phyloP scores from a whole-genome alignment of 2,797 vertebrate genomes.

The Pempheris klunzingeri region DNA sequence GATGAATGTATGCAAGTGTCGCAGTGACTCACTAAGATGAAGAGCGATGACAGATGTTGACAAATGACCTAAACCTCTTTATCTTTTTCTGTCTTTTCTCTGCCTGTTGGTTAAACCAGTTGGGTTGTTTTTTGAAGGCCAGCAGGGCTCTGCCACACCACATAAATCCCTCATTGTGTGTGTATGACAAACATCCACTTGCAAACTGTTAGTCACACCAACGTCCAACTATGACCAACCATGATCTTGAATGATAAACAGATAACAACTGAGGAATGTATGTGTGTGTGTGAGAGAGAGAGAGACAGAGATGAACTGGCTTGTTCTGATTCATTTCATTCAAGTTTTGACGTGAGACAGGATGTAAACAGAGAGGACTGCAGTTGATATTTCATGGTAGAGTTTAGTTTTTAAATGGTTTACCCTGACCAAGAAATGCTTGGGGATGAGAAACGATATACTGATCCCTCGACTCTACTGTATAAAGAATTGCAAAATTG shows the following conservation, averaged over 20 bases:
- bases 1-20: conserved; percentile 17
- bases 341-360: conserved; percentile 31
- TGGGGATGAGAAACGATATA: conserved; percentile 16
- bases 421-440: conserved; percentile 14
- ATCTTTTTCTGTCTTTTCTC: conserved; percentile 11
- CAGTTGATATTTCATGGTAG: conserved; percentile 21
- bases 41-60: conserved; percentile 28
- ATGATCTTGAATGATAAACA: conserved; percentile 13
- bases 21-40: neutral
- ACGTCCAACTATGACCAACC: conserved; percentile 33
- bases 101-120: conserved; percentile 49
- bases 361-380: conserved; percentile 42
- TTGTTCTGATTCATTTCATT: conserved; percentile 18
- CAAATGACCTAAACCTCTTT: conserved; percentile 26
- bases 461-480: conserved; percentile 22
- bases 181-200: conserved; percentile 41
- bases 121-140: conserved; percentile 14
- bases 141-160: neutral
- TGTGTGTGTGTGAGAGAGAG: conserved; percentile 7
- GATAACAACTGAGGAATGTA: conserved; percentile 19
- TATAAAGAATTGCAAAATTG: conserved; percentile 40
- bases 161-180: conserved; percentile 40
- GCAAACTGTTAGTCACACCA: conserved; percentile 38
- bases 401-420: conserved; percentile 41
- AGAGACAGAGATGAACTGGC: conserved; percentile 24